These are phyloP conservation scores for Tragelaphus buxtoni DNA, from an alignment of 2,113 vertebrate species.

Conservation along the genomic window DNA sequence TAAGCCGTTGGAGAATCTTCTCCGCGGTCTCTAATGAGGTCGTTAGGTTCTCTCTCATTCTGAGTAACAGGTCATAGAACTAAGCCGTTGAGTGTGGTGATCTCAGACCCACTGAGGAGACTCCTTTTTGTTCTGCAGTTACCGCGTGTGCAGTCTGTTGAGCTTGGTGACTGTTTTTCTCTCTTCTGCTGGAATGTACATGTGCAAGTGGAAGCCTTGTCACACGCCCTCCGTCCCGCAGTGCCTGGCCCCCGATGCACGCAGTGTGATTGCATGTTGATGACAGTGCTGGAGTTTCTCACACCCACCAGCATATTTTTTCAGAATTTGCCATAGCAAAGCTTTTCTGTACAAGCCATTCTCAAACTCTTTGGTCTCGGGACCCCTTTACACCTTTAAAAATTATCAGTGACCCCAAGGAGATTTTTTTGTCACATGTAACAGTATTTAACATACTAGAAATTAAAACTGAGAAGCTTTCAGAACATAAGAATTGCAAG, in stretches of 20 bases:
- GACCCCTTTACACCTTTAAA: neutral
- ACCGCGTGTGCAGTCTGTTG: no score
- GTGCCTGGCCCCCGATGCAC: neutral
- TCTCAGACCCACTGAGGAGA: neutral
- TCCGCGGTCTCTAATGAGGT: neutral
- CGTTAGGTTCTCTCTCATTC: neutral
- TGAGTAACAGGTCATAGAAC: neutral
- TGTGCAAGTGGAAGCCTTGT: neutral
- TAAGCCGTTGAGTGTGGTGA: neutral
- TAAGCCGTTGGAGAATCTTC: neutral
- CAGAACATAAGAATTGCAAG: neutral
- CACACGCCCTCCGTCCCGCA: neutral
- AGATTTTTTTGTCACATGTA: neutral
- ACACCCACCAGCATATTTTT: neutral
- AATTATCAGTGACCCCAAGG: neutral
- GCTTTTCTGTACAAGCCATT: neutral
- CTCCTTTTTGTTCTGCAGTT: neutral
- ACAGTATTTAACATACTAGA: neutral
- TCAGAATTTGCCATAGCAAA: neutral
- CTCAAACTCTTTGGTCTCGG: neutral
- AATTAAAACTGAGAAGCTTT: neutral
- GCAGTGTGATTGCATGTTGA: no score
- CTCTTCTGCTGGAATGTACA: neutral
- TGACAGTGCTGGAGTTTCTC: neutral
- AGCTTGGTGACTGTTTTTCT: neutral